Percentiles rank a stretch among this genome's conserved stretches.
phyloP scores from a whole-genome alignment of 2,888 invertebrate genomes.

The Bellardia bayeri region DNA sequence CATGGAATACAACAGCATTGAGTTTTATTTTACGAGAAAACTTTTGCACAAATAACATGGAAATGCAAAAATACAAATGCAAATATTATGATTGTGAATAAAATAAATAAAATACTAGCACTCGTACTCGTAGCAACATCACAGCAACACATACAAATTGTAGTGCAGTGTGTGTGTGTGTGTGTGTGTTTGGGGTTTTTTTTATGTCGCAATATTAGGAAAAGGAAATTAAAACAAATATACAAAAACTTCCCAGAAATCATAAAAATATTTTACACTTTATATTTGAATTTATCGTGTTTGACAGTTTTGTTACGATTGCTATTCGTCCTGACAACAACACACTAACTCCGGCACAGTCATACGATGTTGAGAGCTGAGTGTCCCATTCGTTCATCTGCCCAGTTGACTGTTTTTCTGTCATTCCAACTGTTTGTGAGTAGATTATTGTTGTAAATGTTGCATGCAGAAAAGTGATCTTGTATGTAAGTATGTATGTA shows the following conservation, averaged over 20 bases:
- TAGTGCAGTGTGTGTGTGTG: background rate
- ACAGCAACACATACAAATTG: constrained; percentile 15
- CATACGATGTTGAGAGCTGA: background rate
- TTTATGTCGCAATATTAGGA: constrained; percentile 46
- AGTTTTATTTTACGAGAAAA: constrained; percentile 58
- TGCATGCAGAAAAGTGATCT: constrained; percentile 12
- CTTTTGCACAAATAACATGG: constrained; percentile 51
- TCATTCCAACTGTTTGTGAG: background rate
- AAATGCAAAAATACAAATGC: constrained; percentile 58
- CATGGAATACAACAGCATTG: constrained; percentile 26
- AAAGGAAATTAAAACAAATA: constrained; percentile 48
- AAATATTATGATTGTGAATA: constrained; percentile 74
- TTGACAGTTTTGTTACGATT: constrained; percentile 68
- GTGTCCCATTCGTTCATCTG: background rate
- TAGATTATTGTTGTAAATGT: constrained; percentile 17
- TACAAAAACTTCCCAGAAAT: constrained; percentile 63
- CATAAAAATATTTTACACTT: constrained; percentile 74
- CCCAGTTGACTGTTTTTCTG: background rate
- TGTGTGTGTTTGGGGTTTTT: background rate
- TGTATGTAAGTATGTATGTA: no score
- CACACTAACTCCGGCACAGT: background rate
- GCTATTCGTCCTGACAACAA: constrained; percentile 20
- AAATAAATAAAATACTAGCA: constrained; percentile 32
- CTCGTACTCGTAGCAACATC: constrained; percentile 11
- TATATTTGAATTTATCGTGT: constrained; percentile 56